Base-by-base conservation (phyloP, 2,113 vertebrate species). In the Psammodynastes pulverulentus region DNA sequence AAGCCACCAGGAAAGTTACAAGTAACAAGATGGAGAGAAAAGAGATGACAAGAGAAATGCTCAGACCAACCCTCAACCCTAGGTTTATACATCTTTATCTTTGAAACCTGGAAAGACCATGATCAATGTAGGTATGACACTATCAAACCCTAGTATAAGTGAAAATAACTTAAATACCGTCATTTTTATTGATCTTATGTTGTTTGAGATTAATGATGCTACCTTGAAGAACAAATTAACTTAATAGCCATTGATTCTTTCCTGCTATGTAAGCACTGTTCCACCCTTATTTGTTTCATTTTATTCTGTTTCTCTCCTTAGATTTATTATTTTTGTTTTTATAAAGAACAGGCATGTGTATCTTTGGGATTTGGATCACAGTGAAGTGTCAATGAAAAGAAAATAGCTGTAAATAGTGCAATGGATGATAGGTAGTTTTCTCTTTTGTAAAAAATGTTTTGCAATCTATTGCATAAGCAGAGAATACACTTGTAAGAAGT, bases 161-260 rank as follows among this genome's bases (percentile, higher is more conserved):
- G 10, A 72, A 23, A 94, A 92, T 72, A 88, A 94, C 94, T 90
- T 93, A 0, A 67, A 54, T 39, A 2, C 1, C 2, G 92, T 94
- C 5, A 0, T 56, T 90, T 9, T 94, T 62, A 95, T 95, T 88
- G 93, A 91, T 93, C 92, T 1, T 84, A 87, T 15, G 45, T 90
- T 92, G 90, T 72, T 92, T 23, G 88, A 94, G 93, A 96, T 94
- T 94, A 93, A 96, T 96, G 85, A 72, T 93, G 26, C 29, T 34
- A 58, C 34, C 91, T 15, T 87, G 51, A 94, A 92, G 93, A 84
- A 89, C 54, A 94, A 95, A 94, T 95, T 89, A 94, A 95, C 88
- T 90, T 94, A 93, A 92, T 95, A 92, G 56, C 43, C 89, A 95
- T 94, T 93, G 95, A 96, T 96, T 93, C 84, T 53, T 9, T 90